Evolutionary conservation across 2,888 invertebrate species (phyloP).

Genomic region (Drosophila siamana): DNA sequence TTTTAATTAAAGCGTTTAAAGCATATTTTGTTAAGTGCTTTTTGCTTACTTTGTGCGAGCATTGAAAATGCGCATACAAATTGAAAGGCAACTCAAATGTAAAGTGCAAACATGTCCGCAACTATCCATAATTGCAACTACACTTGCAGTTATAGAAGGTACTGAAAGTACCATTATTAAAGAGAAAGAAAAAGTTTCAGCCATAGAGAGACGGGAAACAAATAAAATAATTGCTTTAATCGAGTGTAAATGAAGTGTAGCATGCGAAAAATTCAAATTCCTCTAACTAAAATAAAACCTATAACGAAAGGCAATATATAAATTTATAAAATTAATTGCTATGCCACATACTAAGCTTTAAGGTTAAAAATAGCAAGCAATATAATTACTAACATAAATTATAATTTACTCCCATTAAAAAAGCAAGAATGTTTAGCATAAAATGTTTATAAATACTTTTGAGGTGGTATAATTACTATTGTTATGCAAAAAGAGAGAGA

Average conservation of each 20-base stretch:
- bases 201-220: not conserved
- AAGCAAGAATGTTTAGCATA: too few species aligned
- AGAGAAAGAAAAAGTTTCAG: not conserved
- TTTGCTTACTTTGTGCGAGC: conserved; percentile 38
- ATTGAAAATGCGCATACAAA: conserved; percentile 61
- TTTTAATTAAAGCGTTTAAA: conserved; percentile 77
- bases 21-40: conserved; percentile 69
- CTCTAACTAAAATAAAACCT: too few species aligned
- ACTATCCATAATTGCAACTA: conserved; percentile 5
- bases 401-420: too few species aligned
- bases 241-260: not conserved
- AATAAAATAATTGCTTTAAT: not conserved
- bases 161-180: not conserved
- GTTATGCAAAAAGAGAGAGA: conserved; percentile 2
- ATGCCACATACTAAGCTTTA: not conserved
- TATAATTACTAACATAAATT: not conserved
- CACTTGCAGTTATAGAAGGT: not conserved
- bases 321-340: not conserved
- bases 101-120: not conserved
- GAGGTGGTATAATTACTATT: not conserved
- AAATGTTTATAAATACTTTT: too few species aligned
- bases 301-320: too few species aligned
- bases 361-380: not conserved
- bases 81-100: conserved; percentile 49
- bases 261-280: not conserved